Percentiles rank a stretch among this genome's conserved stretches.
Conservation (phyloP, 2,113 vertebrate species). For the Phoenicopterus ruber region DNA sequence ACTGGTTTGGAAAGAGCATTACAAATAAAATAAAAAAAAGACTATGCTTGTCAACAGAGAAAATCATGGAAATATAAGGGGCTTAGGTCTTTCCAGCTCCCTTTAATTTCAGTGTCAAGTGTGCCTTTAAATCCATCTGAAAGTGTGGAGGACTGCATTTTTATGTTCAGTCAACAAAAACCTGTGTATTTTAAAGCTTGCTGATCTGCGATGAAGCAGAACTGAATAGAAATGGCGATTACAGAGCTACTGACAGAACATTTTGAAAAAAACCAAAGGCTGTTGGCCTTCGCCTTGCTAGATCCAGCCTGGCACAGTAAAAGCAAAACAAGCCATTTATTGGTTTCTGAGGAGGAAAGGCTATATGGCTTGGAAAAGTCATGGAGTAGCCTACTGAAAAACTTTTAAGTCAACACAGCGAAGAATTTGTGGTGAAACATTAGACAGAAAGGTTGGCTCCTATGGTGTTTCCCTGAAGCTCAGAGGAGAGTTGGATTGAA, state of each 20-base stretch:
- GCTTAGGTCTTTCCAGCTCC: background rate
- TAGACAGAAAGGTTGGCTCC: background rate
- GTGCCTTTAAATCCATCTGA: slow-evolving; percentile 27
- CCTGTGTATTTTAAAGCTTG: slow-evolving; percentile 18
- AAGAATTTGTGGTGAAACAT: background rate
- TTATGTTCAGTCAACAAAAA: slow-evolving; percentile 18
- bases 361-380: background rate
- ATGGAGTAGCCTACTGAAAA: background rate
- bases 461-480: background rate
- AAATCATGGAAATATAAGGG: background rate
- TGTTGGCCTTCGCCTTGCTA: background rate
- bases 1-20: slow-evolving; percentile 20
- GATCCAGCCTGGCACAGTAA: background rate
- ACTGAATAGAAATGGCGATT: slow-evolving; percentile 49
- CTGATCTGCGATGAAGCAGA: slow-evolving; percentile 38
- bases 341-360: background rate
- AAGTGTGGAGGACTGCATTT: slow-evolving; percentile 36
- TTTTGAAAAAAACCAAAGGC: slow-evolving; percentile 5
- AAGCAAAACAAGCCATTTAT: background rate
- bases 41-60: background rate
- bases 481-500: background rate
- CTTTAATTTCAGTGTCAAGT: background rate
- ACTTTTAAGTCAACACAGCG: background rate
- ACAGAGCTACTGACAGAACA: slow-evolving; percentile 36
- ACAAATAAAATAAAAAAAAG: background rate